Conservation (phyloP, 2,113 vertebrate species). For the Tenebrosternarchus preto region DNA sequence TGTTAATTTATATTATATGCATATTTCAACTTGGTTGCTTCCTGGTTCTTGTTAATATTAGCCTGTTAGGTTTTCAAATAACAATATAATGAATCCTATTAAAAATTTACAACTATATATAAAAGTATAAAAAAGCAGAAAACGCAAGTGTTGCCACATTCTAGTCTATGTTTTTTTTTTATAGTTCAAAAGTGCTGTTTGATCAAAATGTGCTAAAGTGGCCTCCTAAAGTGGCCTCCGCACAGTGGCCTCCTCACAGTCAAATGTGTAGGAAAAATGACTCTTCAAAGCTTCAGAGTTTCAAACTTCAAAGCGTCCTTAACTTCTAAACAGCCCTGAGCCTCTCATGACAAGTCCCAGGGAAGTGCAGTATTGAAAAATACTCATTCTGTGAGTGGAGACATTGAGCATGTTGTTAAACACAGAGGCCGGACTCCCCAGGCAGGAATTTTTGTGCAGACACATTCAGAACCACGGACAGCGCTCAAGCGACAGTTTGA, state of each 20-base stretch:
- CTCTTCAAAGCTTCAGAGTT: background rate
- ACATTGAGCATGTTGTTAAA: conserved; percentile 14
- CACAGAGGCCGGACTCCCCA: conserved; percentile 15
- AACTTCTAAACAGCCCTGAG: background rate
- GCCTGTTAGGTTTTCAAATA: too few relatives aligned
- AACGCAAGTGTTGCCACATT: background rate
- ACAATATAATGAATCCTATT: too few relatives aligned
- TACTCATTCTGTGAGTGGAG: background rate
- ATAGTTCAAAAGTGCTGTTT: background rate
- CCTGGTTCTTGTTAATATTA: too few relatives aligned
- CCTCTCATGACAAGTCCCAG: background rate
- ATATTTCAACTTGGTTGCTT: too few relatives aligned
- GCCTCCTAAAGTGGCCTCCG: too few relatives aligned
- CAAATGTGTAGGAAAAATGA: too few relatives aligned
- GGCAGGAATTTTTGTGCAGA: conserved; percentile 57
- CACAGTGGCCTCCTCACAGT: too few relatives aligned
- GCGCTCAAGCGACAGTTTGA: conserved; percentile 65
- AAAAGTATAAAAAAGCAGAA: too few relatives aligned
- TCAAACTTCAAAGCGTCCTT: background rate
- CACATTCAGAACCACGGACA: conserved; percentile 81
- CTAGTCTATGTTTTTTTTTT: background rate
- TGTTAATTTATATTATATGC: conserved; percentile 13
- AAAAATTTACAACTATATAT: too few relatives aligned
- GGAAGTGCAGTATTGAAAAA: background rate
- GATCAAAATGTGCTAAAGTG: background rate